Percentiles rank a stretch among this genome's conserved stretches.
Conservation (phyloP, 2,888 invertebrate species). For the Branchellion lobata region DNA sequence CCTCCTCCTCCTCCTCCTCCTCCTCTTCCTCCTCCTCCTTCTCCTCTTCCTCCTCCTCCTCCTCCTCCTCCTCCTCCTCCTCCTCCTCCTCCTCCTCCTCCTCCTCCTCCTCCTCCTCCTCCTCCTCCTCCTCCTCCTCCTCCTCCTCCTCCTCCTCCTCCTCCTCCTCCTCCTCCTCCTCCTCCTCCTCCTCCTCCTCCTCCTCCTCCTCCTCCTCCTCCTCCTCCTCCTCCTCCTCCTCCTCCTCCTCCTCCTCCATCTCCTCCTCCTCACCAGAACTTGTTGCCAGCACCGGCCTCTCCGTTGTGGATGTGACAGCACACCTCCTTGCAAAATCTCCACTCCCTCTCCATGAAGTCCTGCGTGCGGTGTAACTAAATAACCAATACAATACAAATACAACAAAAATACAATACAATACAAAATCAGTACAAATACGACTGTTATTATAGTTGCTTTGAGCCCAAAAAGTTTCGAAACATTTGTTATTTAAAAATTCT, state of each 20-base stretch:
- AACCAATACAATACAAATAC: too few species aligned
- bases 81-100: background rate
- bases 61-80: background rate
- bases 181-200: background rate
- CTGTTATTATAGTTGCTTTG: too few species aligned
- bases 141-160: background rate
- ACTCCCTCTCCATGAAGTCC: slow-evolving; percentile 79
- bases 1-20: too few species aligned
- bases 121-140: background rate
- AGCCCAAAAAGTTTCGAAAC: too few species aligned
- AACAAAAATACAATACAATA: too few species aligned
- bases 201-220: background rate
- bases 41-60: too few species aligned
- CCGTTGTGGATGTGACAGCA: slow-evolving; percentile 77
- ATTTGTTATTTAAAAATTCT: too few species aligned
- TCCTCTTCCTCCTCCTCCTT: too few species aligned
- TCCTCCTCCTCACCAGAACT: slow-evolving; percentile 71
- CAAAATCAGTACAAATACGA: too few species aligned
- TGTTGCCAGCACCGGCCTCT: slow-evolving; percentile 72
- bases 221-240: background rate
- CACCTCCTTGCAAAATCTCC: slow-evolving; percentile 78
- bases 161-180: background rate
- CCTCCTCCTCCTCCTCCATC: background rate
- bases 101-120: background rate
- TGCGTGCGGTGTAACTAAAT: too few species aligned